Base-by-base conservation (phyloP, 2,888 invertebrate genomes). In the Corythucha ciliata region DNA sequence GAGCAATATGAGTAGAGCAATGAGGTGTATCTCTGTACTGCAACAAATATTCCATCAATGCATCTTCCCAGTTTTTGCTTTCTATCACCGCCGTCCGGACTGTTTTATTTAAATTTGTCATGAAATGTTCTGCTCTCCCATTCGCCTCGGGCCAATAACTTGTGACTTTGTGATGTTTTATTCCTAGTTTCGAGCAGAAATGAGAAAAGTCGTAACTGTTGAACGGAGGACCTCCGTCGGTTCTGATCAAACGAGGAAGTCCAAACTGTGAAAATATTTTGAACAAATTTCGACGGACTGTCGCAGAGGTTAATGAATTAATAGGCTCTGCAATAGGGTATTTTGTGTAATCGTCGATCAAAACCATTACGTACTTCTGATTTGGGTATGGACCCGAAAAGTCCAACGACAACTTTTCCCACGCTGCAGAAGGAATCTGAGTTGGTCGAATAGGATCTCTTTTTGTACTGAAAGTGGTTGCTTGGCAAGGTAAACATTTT, bases 181-280 rank as follows among this genome's bases (percentile, higher is more conserved):
- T 22, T 40, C 40, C 24, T n/a, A 40, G 14, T 22, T 40, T 4
- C 4, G 6, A 3, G 24, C 40, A 40, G 14, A 21, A 40, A 7
- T 40, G 22, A 16, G 20, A 5, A 22, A 40, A 40, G 14, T 6
- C 33, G 4, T 12, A 3, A 2, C 46, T 14, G n/a, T 34, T 18
- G 33, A 34, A 46, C 2, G 46, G 46, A 4, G 46, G 46, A 3
- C 46, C 46, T 12, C 21, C 21, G 20, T 46, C 46, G 21, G 34
- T 46, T 24, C 14, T 46, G 2, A 46, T 2, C 4, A 7, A 3
- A n/a, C 4, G 10, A 4, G 46, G 46, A 21, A 34, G 12, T 20
- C 46, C 46, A 46, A 46, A 34, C 3, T 33, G 7, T 6, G 46
- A 5, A 34, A 34, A 32, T 4, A 2, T 2, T 2, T 6, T 12